phyloP scores from a whole-genome alignment of 1,140 invertebrate genomes.

The Zaprionus camerounensis region DNA sequence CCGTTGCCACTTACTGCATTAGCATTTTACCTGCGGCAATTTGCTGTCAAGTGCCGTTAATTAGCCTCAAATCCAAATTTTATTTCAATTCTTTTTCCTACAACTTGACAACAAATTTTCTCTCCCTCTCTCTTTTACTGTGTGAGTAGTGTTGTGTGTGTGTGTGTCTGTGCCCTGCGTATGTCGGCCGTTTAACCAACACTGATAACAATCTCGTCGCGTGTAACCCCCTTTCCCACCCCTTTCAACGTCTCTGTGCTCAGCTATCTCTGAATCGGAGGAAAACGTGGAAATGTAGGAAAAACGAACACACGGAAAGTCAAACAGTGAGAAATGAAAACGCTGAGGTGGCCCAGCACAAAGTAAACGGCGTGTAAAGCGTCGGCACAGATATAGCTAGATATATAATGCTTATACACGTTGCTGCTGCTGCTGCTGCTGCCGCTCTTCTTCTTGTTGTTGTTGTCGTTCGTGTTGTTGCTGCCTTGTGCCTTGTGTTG shows the following conservation, averaged over 20 bases:
- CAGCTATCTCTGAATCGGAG: conserved; percentile 21
- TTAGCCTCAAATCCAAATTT: conserved; percentile 50
- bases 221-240: conserved; percentile 9
- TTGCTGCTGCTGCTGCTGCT: conserved; percentile 2
- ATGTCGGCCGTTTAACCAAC: conserved; percentile 50
- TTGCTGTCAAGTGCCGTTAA: conserved; percentile 33
- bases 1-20: conserved; percentile 30
- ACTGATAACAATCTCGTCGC: conserved; percentile 71
- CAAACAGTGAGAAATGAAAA: conserved; percentile 62
- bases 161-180: conserved; percentile 16
- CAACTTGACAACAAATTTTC: conserved; percentile 30
- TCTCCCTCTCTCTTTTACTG: not conserved
- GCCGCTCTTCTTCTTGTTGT: conserved; percentile 26
- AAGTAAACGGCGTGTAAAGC: conserved; percentile 60
- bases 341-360: conserved; percentile 69
- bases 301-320: conserved; percentile 37
- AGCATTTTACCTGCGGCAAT: conserved; percentile 29
- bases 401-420: conserved; percentile 26
- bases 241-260: not conserved
- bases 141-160: not conserved
- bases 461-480: conserved; percentile 27
- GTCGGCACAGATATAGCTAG: conserved; percentile 57
- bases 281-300: conserved; percentile 38
- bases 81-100: conserved; percentile 52
- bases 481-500: conserved; percentile 41